phyloP scores from a whole-genome alignment of 2,113 vertebrate species.

The Dromiciops gliroides region DNA sequence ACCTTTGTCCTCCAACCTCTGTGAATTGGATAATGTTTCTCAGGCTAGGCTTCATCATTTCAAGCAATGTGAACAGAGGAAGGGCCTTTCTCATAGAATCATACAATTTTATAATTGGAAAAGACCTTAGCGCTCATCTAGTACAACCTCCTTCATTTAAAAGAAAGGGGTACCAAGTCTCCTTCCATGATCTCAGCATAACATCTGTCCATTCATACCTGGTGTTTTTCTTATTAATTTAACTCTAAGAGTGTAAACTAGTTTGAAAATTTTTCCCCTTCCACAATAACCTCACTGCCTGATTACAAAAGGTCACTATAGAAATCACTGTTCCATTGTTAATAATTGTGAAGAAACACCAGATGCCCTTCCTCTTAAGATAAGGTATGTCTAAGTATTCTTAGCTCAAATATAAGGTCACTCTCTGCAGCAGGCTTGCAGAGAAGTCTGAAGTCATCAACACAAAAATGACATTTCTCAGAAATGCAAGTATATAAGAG shows the following conservation, averaged over 20 bases:
- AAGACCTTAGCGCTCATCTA: neutral
- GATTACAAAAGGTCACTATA: conserved; percentile 11
- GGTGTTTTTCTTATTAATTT: neutral
- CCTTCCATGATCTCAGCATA: conserved; percentile 3
- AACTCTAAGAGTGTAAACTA: neutral
- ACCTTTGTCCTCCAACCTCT: conserved; percentile 37
- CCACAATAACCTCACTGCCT: neutral
- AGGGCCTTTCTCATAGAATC: neutral
- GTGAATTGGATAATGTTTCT: conserved; percentile 42
- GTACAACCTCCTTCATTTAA: conserved; percentile 48
- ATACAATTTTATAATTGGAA: neutral
- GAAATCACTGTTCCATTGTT: conserved; percentile 38
- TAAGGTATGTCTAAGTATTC: conserved; percentile 21
- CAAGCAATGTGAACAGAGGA: neutral
- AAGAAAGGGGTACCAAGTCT: neutral
- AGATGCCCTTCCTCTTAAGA: conserved; percentile 42
- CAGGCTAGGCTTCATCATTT: neutral
- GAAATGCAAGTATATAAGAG: neutral
- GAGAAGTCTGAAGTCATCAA: neutral
- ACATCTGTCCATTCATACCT: fast-evolving
- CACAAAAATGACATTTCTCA: neutral
- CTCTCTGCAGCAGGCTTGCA: neutral
- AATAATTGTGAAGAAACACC: conserved; percentile 30
- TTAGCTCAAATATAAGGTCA: neutral
- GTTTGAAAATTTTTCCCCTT: neutral